phyloP scores from a whole-genome alignment of 2,113 vertebrate genomes.

The Callorhinus ursinus region DNA sequence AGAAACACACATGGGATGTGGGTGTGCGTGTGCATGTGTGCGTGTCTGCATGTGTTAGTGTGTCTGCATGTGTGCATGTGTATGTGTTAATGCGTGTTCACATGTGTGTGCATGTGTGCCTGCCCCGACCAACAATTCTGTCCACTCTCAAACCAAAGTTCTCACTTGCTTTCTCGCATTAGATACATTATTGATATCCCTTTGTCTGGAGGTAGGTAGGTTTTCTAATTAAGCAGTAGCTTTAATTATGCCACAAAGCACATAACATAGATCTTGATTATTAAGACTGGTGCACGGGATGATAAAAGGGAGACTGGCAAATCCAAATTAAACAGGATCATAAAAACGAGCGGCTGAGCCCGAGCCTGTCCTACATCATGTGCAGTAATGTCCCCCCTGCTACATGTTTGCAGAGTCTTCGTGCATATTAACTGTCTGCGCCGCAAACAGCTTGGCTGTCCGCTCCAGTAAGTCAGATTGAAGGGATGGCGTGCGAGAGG shows the following conservation, averaged over 20 bases:
- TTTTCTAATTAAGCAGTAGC: slow-evolving; percentile 83
- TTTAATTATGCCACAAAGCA: slow-evolving; percentile 83
- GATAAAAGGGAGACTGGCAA: slow-evolving; percentile 67
- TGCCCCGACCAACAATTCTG: not conserved
- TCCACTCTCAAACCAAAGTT: slow-evolving; percentile 4
- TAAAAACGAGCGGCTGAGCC: slow-evolving; percentile 68
- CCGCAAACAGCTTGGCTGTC: slow-evolving; percentile 67
- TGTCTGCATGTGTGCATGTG: not conserved
- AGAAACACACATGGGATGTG: rapidly evolving
- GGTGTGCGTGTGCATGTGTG: no score
- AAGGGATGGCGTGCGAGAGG: slow-evolving; percentile 55
- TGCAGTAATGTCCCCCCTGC: not conserved
- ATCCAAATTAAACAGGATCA: slow-evolving; percentile 78
- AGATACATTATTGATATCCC: slow-evolving; percentile 75
- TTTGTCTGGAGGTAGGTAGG: slow-evolving; percentile 75
- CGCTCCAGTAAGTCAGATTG: slow-evolving; percentile 55
- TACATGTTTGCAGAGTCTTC: slow-evolving; percentile 57
- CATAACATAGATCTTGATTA: slow-evolving; percentile 80
- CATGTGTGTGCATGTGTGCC: rapidly evolving
- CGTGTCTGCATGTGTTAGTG: not conserved
- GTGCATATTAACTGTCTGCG: slow-evolving; percentile 59
- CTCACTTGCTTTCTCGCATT: slow-evolving; percentile 60
- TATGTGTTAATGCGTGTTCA: not conserved
- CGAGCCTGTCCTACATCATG: slow-evolving; percentile 26
- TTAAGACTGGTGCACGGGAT: slow-evolving; percentile 75